Base-by-base conservation (phyloP, 1,140 invertebrate species). In the Babylonia areolata region DNA sequence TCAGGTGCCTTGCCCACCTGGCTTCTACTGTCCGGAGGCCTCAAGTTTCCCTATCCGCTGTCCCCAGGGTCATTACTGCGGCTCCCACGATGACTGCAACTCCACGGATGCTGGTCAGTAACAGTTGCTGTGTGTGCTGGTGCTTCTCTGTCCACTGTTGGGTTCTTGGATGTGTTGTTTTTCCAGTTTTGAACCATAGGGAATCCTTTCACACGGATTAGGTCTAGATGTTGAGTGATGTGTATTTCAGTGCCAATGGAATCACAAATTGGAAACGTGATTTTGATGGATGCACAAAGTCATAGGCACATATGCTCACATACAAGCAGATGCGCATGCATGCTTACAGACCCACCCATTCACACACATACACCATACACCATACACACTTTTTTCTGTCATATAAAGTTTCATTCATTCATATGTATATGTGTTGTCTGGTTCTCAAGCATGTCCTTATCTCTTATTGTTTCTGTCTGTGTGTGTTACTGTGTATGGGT, bases 51-150 rank as follows among this genome's bases (percentile, higher is more conserved):
- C 93, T 12, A 89, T 88, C 31, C 85, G 83, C 23, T 94, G 93
- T 87, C 93, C 93, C n/a, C 79, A 86, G 20, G 93, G 93, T n/a
- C 92, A 93, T 85, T 94, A 93, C 87, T 94, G 93, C 88, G 89
- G 87, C 6, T 88, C 85, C 69, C 71, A 86, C 69, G 87, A 90
- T 82, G 90, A 91, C 85, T 93, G 91, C 86, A 92, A 92, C 81
- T 87, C 87, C 35, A 90, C 92, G 33, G 90, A 91, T 90, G 90
- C 92, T 87, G 92, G 92, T 93, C 85, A 82, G 88, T 73, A n/a
- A n/a, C n/a, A n/a, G 17, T 73, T 69, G 5, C 6, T 28, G 15
- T 69, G 64, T 69, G 64, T 69, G 64, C 31, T 28, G 23, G 23
- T 69, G 12, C 0, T 12, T 69, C 23, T 20, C 15, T 6, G 5